These are phyloP conservation scores for Drosophila maculinotata DNA, from an alignment of 2,888 invertebrate species.

Conservation along the genomic window DNA sequence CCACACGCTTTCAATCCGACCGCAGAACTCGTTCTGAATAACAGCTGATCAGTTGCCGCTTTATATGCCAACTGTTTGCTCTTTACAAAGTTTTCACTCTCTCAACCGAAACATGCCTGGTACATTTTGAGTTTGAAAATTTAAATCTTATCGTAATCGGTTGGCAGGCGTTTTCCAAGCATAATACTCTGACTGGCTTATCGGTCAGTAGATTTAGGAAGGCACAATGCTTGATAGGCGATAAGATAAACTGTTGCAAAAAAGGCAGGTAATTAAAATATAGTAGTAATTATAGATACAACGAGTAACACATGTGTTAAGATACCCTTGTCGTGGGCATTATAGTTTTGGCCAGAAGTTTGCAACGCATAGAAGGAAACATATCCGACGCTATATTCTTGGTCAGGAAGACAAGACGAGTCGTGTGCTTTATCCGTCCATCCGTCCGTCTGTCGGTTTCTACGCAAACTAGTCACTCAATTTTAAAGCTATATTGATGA, in stretches of 20 bases:
- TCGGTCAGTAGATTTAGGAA: constrained; percentile 6
- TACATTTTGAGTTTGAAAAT: background rate
- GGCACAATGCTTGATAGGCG: background rate
- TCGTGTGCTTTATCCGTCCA: too few relatives aligned
- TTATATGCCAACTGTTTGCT: constrained; percentile 13
- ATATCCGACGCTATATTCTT: too few relatives aligned
- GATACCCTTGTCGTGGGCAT: too few relatives aligned
- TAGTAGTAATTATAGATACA: too few relatives aligned
- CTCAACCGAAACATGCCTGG: background rate
- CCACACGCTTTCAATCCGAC: constrained; percentile 12
- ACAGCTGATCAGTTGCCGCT: background rate
- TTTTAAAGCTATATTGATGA: too few relatives aligned
- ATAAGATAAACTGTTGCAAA: background rate
- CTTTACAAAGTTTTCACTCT: background rate
- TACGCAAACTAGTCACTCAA: too few relatives aligned
- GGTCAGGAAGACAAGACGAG: too few relatives aligned
- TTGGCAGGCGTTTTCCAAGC: background rate
- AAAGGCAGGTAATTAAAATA: too few relatives aligned
- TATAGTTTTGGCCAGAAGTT: too few relatives aligned
- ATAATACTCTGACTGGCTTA: constrained; percentile 9
- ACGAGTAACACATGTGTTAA: too few relatives aligned
- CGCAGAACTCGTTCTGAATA: constrained; percentile 31
- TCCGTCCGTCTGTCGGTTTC: too few relatives aligned
- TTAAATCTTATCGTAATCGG: constrained; percentile 14
- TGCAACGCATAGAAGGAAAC: too few relatives aligned